Conservation (phyloP, 2,888 invertebrate species). For the Cephus sareptanus region DNA sequence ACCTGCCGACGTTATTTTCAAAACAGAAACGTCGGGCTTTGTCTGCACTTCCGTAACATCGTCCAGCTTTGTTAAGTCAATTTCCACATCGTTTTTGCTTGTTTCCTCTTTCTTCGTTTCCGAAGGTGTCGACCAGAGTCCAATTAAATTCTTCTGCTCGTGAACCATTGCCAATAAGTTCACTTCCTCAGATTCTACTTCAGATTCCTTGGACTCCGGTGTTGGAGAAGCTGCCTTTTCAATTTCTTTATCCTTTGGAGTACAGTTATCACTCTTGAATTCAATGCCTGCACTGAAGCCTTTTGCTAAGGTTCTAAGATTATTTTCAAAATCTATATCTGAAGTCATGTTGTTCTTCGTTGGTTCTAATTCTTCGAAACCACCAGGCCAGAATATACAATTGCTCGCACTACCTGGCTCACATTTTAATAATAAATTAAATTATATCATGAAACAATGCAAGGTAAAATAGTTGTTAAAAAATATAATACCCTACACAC, state of each 20-base stretch:
- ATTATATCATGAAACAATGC: not conserved
- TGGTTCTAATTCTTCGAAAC: slow-evolving; percentile 73
- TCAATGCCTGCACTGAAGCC: slow-evolving; percentile 54
- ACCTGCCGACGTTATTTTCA: slow-evolving; percentile 74
- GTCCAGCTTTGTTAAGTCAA: slow-evolving; percentile 29
- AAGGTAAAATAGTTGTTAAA: not conserved
- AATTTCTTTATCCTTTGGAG: slow-evolving; percentile 35
- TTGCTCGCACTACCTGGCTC: slow-evolving; percentile 73
- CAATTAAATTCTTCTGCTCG: slow-evolving; percentile 71
- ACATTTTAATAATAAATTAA: not conserved
- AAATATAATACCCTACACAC: slow-evolving; percentile 52
- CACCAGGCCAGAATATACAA: slow-evolving; percentile 90
- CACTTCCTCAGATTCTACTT: slow-evolving; percentile 61
- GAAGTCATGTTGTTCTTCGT: slow-evolving; percentile 29
- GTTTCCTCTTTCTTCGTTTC: slow-evolving; percentile 5
- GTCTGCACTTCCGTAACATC: slow-evolving; percentile 57
- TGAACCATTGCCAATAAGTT: slow-evolving; percentile 74
- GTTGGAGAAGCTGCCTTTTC: slow-evolving; percentile 41
- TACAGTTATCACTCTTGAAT: slow-evolving; percentile 56
- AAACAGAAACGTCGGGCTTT: slow-evolving; percentile 69
- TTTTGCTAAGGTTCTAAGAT: slow-evolving; percentile 53
- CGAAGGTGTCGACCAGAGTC: slow-evolving; percentile 53
- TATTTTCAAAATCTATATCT: slow-evolving; percentile 56
- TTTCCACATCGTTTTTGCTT: not conserved
- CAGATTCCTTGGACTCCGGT: slow-evolving; percentile 31